A percentile compares a stretch with the other conserved stretches of the same genome.
Evolutionary conservation across 2,888 invertebrate species (phyloP).

Genomic region (Chorisops tibialis): DNA sequence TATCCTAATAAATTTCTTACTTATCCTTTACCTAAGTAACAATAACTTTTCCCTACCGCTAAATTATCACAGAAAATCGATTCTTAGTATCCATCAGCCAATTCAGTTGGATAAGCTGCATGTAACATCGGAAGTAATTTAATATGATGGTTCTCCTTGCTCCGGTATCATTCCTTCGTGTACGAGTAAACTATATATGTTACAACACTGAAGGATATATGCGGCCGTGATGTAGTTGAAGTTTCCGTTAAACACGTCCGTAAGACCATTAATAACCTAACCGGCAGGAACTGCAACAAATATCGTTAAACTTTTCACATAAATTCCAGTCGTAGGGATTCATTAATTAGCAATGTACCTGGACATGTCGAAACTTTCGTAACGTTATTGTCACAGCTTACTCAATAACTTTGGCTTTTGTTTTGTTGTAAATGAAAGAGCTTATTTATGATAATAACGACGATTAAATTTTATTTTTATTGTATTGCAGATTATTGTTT

Average conservation of each 20-base stretch:
- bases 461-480: too few species aligned
- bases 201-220: not conserved
- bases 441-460: too few species aligned
- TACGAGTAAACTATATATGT: not conserved
- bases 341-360: slow-evolving; percentile 42
- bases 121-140: slow-evolving; percentile 11
- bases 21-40: too few species aligned
- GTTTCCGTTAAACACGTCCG: slow-evolving; percentile 38
- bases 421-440: too few species aligned
- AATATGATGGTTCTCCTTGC: slow-evolving; percentile 9
- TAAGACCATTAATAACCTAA: slow-evolving; percentile 38
- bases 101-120: too few species aligned
- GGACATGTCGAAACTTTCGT: slow-evolving; percentile 27
- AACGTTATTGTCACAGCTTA: slow-evolving; percentile 5
- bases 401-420: too few species aligned
- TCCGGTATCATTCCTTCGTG: not conserved
- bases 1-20: too few species aligned
- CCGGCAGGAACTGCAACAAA: slow-evolving; percentile 41
- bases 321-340: slow-evolving; percentile 49
- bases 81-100: too few species aligned
- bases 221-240: slow-evolving; percentile 31
- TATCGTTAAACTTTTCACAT: slow-evolving; percentile 50
- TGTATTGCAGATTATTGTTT: too few species aligned
- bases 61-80: too few species aligned
- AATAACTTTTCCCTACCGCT: too few species aligned